Evolutionary conservation across 2,888 invertebrate genomes (phyloP).

Genomic region (Willowsia nigromaculata): DNA sequence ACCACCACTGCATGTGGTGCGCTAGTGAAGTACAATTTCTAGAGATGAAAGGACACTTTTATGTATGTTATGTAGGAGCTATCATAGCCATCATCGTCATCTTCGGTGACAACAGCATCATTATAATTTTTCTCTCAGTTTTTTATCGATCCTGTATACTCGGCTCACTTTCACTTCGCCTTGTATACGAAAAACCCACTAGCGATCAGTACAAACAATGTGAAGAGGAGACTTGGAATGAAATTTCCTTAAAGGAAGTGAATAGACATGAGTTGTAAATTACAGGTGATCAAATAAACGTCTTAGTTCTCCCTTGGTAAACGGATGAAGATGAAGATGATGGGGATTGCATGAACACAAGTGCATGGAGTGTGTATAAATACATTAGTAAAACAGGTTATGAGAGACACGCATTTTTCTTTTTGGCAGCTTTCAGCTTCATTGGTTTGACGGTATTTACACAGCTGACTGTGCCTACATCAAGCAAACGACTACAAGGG

Average conservation of each 20-base stretch:
- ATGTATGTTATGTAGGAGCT: neutral
- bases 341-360: neutral
- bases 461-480: neutral
- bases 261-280: slow-evolving; percentile 71
- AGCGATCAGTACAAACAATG: too few relatives aligned
- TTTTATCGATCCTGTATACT: neutral
- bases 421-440: slow-evolving; percentile 4
- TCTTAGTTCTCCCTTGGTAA: slow-evolving; percentile 13
- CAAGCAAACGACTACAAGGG: neutral
- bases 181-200: too few relatives aligned
- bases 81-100: slow-evolving; percentile 49
- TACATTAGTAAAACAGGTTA: neutral
- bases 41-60: neutral
- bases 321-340: neutral
- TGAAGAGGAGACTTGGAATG: neutral
- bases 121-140: neutral
- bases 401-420: slow-evolving; percentile 21
- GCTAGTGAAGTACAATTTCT: neutral
- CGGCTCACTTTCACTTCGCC: neutral
- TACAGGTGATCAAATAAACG: slow-evolving; percentile 72
- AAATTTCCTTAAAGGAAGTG: slow-evolving; percentile 35
- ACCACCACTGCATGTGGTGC: neutral
- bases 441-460: slow-evolving; percentile 38
- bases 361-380: neutral
- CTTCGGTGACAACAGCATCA: slow-evolving; percentile 41